Evolutionary conservation across 2,797 vertebrate species (phyloP).

Genomic region (Alauda arvensis): DNA sequence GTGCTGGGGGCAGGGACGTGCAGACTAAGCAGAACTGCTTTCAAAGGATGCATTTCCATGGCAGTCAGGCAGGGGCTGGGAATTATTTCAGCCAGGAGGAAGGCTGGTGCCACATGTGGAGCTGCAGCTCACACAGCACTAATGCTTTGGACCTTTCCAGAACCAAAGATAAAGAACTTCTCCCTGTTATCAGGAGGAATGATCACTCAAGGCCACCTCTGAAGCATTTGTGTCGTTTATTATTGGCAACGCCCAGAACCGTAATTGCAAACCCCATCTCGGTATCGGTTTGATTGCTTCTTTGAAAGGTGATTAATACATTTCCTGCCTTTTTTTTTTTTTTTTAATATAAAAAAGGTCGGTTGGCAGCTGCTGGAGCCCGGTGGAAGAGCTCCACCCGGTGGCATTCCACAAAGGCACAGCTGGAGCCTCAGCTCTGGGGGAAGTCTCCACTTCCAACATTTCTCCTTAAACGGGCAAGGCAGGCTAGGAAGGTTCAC

Average conservation of each 20-base stretch:
- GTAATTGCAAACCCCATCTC: background rate
- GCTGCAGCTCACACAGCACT: background rate
- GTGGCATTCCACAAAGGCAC: background rate
- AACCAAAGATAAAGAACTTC: background rate
- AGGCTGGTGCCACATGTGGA: background rate
- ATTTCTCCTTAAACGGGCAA: background rate
- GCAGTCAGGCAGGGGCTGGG: background rate
- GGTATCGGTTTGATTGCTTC: background rate
- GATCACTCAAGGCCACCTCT: background rate
- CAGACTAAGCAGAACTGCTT: background rate
- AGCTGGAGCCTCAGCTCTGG: background rate
- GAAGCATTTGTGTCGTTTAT: background rate
- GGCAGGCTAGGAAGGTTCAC: fast-evolving
- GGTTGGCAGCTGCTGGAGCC: background rate
- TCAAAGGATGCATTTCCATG: background rate
- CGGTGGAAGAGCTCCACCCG: constrained; percentile 37
- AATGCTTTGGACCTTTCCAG: background rate
- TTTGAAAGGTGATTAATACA: background rate
- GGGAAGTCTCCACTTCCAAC: background rate
- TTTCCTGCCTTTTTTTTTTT: background rate
- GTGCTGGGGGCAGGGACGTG: fast-evolving
- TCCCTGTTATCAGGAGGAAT: background rate
- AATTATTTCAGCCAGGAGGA: background rate
- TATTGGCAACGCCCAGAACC: background rate
- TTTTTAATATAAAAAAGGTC: background rate